A percentile compares a stretch with the other conserved stretches of the same genome.
Conservation (phyloP, 2,113 vertebrate species). For the Equus quagga region DNA sequence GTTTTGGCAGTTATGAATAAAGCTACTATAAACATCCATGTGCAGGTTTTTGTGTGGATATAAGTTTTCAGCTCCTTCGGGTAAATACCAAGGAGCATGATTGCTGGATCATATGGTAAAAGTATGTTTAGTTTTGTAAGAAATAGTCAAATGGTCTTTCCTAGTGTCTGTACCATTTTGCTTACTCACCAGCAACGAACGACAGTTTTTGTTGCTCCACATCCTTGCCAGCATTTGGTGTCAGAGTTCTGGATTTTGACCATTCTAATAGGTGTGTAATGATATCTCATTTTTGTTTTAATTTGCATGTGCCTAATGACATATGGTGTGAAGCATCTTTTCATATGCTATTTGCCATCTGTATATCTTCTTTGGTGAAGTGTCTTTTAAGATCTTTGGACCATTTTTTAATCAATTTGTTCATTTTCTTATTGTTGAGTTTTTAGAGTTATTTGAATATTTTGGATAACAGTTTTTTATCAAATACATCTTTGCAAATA, state of each 20-base stretch:
- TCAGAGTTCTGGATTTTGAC: background rate
- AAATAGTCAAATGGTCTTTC: background rate
- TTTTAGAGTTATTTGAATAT: background rate
- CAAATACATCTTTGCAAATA: background rate
- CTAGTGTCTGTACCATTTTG: background rate
- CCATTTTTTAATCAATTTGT: background rate
- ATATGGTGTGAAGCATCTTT: background rate
- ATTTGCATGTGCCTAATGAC: background rate
- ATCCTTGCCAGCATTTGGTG: background rate
- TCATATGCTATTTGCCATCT: background rate
- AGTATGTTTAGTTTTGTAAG: background rate
- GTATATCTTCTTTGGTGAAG: background rate
- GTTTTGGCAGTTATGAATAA: background rate
- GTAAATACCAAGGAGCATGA: background rate
- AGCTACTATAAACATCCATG: background rate
- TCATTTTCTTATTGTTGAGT: background rate
- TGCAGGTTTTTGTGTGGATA: background rate
- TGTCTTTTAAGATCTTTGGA: background rate
- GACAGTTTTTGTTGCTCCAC: background rate
- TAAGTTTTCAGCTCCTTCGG: background rate
- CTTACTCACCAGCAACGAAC: background rate
- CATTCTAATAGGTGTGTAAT: background rate
- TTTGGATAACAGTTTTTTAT: background rate
- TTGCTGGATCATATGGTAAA: background rate
- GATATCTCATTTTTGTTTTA: constrained; percentile 1